Percentiles rank a stretch among this genome's conserved stretches.
phyloP scores from a whole-genome alignment of 2,888 invertebrate species.

The Elegia similella region DNA sequence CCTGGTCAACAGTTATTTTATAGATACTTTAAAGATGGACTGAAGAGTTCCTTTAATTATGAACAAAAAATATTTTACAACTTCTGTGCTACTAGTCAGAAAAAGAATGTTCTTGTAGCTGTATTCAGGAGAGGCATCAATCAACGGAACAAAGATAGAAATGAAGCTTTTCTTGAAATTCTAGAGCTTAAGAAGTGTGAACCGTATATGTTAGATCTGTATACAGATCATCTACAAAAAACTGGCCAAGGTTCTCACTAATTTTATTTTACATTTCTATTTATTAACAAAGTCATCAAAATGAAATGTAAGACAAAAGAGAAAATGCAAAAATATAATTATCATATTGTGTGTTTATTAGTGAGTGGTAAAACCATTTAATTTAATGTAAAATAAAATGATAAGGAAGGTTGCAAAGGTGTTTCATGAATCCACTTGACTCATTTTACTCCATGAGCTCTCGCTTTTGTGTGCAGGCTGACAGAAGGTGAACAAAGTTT shows the following conservation, averaged over 20 bases:
- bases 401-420: no score
- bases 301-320: no score
- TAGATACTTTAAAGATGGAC: conserved; percentile 67
- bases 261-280: background rate
- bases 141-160: conserved; percentile 56
- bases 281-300: background rate
- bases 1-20: conserved; percentile 64
- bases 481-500: no score
- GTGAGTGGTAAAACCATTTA: no score
- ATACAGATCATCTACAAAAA: conserved; percentile 44
- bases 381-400: no score
- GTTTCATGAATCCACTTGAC: no score
- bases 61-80: conserved; percentile 73
- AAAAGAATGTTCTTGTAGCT: conserved; percentile 51
- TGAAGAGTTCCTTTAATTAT: conserved; percentile 49
- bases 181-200: conserved; percentile 54
- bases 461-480: no score
- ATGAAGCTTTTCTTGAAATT: conserved; percentile 61
- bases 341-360: no score
- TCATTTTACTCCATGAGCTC: no score
- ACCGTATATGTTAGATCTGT: conserved; percentile 50
- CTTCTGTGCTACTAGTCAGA: conserved; percentile 63
- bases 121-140: conserved; percentile 58
- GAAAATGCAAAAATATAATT: no score
- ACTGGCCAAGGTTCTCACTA: background rate